Base-by-base conservation (phyloP, 2,113 vertebrate species). In the Seriola aureovittata region DNA sequence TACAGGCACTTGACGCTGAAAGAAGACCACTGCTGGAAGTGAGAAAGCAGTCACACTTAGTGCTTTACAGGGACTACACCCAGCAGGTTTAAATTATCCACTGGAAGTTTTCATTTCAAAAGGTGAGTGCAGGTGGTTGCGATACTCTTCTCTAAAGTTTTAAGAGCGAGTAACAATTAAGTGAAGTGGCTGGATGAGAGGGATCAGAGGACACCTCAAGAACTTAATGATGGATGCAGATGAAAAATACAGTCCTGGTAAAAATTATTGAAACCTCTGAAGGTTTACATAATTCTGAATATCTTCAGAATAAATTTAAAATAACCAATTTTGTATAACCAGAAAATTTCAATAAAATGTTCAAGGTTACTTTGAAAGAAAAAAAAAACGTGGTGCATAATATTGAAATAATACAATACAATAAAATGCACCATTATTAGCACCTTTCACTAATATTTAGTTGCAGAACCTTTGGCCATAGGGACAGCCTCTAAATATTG, bases 171-270 rank as follows among this genome's bases (percentile, higher is more conserved):
- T 29, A 64, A 83, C 77, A 82, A 92, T 82, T 72, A 75, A 36
- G 58, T 82, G 46, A 44, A 85, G 85, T 57, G 78, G 78, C 64
- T 80, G 75, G 57, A 75, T 52, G 71, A 81, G 70, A 82, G 71
- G 36, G 66, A 78, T 73, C 70, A 80, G 38, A 78, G 83, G 81
- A 81, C 55, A 54, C 42, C 57, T 80, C 11, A 29, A 68, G 69
- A 88, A 58, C 64, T 67, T 54, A 36, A 78, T 75, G 59, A 87
- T 59, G 59, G 48, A 58, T 65, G 77, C 21, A 54, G 75, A 50
- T 57, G 21, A 64, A 70, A 52, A 71, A 29, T 19, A 42, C 9
- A 42, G 40, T 42, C 8, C 40, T 36, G 34, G 34, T 36, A 4
- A 36, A 36, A 36, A 36, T 36, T 36, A 36, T 36, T 36, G 5